Evolutionary conservation across 2,797 vertebrate genomes (phyloP), one percentile per base, ranked within the genome.

Genomic region (Petrocephalus sullivani): DNA sequence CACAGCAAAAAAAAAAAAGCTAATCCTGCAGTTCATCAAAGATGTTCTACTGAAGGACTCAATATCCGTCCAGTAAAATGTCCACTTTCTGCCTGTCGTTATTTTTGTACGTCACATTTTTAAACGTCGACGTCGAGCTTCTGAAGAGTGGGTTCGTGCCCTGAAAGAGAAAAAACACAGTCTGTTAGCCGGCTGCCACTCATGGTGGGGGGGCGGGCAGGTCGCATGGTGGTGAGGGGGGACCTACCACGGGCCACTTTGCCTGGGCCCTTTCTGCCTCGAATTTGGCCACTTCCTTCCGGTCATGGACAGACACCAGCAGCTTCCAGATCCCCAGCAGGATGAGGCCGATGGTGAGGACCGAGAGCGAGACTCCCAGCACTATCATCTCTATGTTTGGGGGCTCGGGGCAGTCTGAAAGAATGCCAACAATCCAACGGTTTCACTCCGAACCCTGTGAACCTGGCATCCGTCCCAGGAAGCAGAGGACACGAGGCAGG

Each of bases 261-360:
- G 97, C 97, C 91, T 99, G 98, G 0, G 97, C 95, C 91, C 95
- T 96, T 92, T 99, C 98, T 28, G 97, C 97, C 95, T 99, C 98
- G 92, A 99, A 99, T 93, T 97, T 98, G 88, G 98, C 98, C 87
- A 99, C 97, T 90, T 99, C 98, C 93, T 98, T 99, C 16, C 96
- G 96, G 91, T 99, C 98, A 37, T 99, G 98, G 92, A 97, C 95
- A 0, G 97, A 99, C 87, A 99, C 96, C 87, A 98, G 91, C 86
- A 98, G 91, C 95, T 99, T 99, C 98, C 98, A 99, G 92, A 97
- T 97, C 14, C 93, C 96, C 89, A 99, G 93, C 1, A 99, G 92
- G 90, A 95, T 95, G 49, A 98, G 88, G 46, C 98, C 98, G 0
- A 98, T 97, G 46, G 97, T 95, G 87, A 98, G 95, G 37, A 99